Evolutionary conservation across 2,888 invertebrate species (phyloP), one percentile per base, ranked within the genome.

Genomic region (Sclerodermus sp.): DNA sequence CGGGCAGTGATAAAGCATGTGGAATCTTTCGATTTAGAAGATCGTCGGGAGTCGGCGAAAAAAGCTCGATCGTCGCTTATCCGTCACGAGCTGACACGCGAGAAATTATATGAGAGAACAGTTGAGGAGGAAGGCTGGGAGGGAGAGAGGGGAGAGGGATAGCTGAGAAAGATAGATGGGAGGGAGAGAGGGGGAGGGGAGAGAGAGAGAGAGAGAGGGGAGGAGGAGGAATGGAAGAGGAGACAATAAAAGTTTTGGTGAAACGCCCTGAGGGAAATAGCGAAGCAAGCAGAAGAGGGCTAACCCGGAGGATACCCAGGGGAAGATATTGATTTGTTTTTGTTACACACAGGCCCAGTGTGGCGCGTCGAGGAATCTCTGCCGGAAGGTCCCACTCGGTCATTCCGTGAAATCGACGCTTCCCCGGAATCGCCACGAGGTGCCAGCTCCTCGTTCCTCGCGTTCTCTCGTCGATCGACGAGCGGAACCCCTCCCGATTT

Each of bases 251-350:
- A 30, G 31, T 16, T 18, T 43, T 34, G 17, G 41, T 30, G 40
- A 46, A 46, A 15, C 14, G 31, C 13, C 17, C 13, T 29, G n/a
- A 32, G 31, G 41, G 39, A 51, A 30, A 16, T 30, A 36, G 15
- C 46, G 45, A 42, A 41, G 13, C 13, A 46, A 23, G 37, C 9
- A 12, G 36, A 18, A 16, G 29, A 32, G n/a, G 13, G 30, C 15
- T 13, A 12, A n/a, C 9, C 10, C 30, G 10, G 2, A 32, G 30
- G 5, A 23, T n/a, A 18, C 42, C 43, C 10, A 12, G 30, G 15
- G 29, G 42, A 13, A 29, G 34, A 51, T 62, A 68, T 67, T 59
- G 68, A 69, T 69, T 68, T 67, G 68, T 69, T 68, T 66, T 69
- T 58, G 59, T 68, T 67, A 56, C 55, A 52, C 53, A 45, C 40